Base-by-base conservation (phyloP, 2,113 vertebrate genomes). In the Condylura cristata region DNA sequence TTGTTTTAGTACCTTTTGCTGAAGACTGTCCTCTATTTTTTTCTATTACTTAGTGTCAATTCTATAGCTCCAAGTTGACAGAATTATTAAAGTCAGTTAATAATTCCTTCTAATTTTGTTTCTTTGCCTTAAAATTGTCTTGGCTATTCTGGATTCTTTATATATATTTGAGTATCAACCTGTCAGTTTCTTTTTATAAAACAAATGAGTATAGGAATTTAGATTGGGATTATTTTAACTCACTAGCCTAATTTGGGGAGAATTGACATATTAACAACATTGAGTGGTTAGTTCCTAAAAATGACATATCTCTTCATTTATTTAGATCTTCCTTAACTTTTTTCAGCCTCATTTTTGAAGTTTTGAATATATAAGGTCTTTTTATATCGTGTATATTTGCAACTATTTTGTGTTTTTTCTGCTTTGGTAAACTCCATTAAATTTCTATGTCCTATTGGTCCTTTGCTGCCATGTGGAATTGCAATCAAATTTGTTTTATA, bases 381-480 rank as follows among this genome's bases (percentile, higher is more conserved):
- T 53, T 41, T 41, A 34, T 85, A 93, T 63, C 80, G 72, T 90
- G n/a, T 96, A 28, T 32, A 68, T 83, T 84, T 93, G 60, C 83
- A 94, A 68, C 12, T 82, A 86, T 79, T 11, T 66, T 70, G 32
- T 51, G 11, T 46, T 74, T 68, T 90, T 93, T 89, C 34, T 87
- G 76, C n/a, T 80, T 1, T 84, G 83, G 5, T 93, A 65, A 65
- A 41, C 80, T 14, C 24, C 58, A 71, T 16, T 65, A 61, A 70
- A 56, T 51, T 66, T 93, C 39, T 48, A 20, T 93, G 63, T 53
- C 16, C 28, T 74, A 0, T 60, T 89, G 7, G 48, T 75, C 89
- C 41, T 93, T 93, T 53, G 34, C 30, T 81, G 46, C 34, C 10
- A 13, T 70, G 34, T 74, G 37, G 17, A 91, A 63, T 75, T 75